These are phyloP conservation scores for Cettia cetti DNA, from an alignment of 2,113 vertebrate species.

Conservation along the genomic window DNA sequence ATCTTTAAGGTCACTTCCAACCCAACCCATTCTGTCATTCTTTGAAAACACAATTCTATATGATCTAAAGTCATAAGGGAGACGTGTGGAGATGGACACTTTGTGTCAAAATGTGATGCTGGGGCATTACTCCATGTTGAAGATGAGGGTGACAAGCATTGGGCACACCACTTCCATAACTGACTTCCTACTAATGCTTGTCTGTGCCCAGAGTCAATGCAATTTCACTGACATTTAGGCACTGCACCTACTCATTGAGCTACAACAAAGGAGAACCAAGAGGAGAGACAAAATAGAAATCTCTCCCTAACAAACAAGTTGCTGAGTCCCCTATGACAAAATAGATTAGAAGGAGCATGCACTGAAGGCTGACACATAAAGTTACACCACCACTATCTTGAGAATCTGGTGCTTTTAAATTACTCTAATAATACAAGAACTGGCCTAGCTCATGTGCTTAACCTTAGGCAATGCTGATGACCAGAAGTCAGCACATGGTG, in stretches of 20 bases:
- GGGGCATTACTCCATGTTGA: background rate
- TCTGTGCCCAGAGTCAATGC: background rate
- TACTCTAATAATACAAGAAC: background rate
- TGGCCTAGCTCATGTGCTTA: background rate
- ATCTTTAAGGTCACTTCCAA: background rate
- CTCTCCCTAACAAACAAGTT: background rate
- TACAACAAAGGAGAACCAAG: background rate
- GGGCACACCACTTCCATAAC: background rate
- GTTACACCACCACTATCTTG: background rate
- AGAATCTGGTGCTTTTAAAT: background rate
- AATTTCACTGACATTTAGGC: background rate
- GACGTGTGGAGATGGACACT: background rate
- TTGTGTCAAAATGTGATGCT: background rate
- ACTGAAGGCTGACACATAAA: background rate
- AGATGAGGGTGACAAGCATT: background rate
- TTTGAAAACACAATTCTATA: background rate
- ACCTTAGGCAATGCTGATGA: background rate
- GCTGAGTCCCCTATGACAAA: background rate
- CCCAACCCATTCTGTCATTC: background rate
- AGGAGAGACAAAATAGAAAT: background rate
- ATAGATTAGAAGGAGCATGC: background rate
- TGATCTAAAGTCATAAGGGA: background rate
- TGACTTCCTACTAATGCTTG: background rate
- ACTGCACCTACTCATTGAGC: background rate
- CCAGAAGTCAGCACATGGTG: background rate